A percentile compares a stretch with the other conserved stretches of the same genome.
These are phyloP conservation scores for Calosoma granatense DNA, from an alignment of 1,140 invertebrate genomes.

Conservation along the genomic window DNA sequence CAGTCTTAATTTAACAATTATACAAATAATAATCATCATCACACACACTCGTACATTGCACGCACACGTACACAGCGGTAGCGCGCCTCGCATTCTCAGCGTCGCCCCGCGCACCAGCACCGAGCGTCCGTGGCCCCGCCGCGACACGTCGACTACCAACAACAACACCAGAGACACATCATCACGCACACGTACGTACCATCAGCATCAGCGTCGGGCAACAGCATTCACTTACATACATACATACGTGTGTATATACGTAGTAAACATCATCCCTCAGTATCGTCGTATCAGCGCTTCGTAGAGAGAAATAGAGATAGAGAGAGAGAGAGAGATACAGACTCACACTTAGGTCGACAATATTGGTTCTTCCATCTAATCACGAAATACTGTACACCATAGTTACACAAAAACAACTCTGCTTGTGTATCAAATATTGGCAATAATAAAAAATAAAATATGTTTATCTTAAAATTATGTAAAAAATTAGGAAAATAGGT, in stretches of 20 bases:
- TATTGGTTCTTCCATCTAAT: conserved; percentile 2
- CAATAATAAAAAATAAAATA: conserved; percentile 12
- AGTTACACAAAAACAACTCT: not conserved
- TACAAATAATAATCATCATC: too few relatives aligned
- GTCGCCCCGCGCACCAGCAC: not conserved
- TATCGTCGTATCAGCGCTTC: too few relatives aligned
- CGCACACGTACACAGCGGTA: not conserved
- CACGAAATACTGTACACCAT: conserved; percentile 4
- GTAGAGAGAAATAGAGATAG: too few relatives aligned
- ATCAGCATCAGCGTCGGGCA: too few relatives aligned
- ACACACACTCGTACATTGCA: not conserved
- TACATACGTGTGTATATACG: too few relatives aligned
- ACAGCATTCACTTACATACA: too few relatives aligned
- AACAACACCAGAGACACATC: too few relatives aligned
- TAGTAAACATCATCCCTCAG: too few relatives aligned
- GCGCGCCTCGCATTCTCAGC: not conserved
- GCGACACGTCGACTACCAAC: too few relatives aligned
- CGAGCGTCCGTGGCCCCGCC: not conserved
- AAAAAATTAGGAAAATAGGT: conserved; percentile 14
- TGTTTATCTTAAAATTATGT: conserved; percentile 8
- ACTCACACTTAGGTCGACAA: not conserved
- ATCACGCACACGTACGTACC: too few relatives aligned
- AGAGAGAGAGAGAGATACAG: too few relatives aligned
- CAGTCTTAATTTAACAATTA: conserved; percentile 8
- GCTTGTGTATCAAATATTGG: not conserved